Percentiles rank a stretch among this genome's conserved stretches.
Conservation (phyloP, 2,113 vertebrate species). For the Procavia capensis region DNA sequence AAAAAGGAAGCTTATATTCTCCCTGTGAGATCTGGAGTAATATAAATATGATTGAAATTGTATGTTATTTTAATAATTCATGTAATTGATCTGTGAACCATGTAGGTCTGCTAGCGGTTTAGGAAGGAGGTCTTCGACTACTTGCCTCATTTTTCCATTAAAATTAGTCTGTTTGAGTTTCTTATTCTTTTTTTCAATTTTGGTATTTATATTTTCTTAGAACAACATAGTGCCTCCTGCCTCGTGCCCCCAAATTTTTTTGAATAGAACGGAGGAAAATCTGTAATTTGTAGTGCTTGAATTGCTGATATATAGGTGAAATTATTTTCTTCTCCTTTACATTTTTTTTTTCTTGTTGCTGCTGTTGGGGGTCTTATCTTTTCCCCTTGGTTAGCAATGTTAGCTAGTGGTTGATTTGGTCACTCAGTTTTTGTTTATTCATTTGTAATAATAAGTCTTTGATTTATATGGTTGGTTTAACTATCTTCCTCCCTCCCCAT, state of each 20-base stretch:
- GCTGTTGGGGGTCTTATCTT: background rate
- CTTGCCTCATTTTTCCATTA: background rate
- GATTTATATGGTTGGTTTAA: background rate
- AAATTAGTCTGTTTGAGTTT: background rate
- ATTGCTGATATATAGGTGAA: background rate
- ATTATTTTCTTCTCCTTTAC: background rate
- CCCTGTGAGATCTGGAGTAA: background rate
- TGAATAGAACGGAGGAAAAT: background rate
- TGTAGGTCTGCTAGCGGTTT: background rate
- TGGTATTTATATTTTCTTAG: background rate
- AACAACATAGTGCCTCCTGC: background rate
- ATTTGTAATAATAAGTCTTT: background rate
- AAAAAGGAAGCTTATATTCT: background rate
- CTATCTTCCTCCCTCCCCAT: too few species aligned
- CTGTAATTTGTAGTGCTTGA: background rate
- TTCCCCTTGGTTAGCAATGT: background rate
- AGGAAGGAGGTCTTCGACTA: background rate
- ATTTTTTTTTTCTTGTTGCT: background rate
- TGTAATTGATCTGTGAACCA: background rate
- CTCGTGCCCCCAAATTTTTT: background rate
- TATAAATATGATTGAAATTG: background rate
- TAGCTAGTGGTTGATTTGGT: background rate
- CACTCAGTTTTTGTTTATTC: conserved; percentile 39
- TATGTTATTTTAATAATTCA: background rate
- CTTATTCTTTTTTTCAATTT: background rate